Base-by-base conservation (phyloP, 2,888 invertebrate species). In the Alitta virens region DNA sequence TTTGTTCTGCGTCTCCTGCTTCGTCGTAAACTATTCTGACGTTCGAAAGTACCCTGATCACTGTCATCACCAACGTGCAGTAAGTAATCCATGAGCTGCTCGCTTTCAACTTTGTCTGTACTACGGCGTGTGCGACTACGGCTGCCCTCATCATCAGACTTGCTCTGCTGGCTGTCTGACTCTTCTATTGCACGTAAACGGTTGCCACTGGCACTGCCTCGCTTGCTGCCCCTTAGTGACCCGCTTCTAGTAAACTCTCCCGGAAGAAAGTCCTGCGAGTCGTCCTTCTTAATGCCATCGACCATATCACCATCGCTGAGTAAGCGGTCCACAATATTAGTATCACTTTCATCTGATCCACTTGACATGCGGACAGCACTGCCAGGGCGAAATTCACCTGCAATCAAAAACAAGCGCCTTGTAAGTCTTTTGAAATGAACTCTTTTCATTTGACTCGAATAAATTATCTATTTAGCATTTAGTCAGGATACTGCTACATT, bases 261-360 rank as follows among this genome's bases (percentile, higher is more conserved):
- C 21, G 18, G 38, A 9, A 9, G 16, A 33, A 21, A 16, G 9
- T 7, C 14, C 12, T 1, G 16, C 2, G 51, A 40, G 9, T 38
- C 52, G 2, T 40, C 38, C 7, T 42, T 33, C 26, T 9, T 54
- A 26, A 24, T 46, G 25, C 42, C 26, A 52, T 24, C 25, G 3
- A 3, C 16, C 24, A 24, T 7, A 1, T 18, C 54, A 2, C 46
- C 53, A 62, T 79, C 77, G 16, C 77, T 77, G 40, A 78, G 70
- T 23, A 78, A 67, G 67, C 74, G 71, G 54, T 79, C 78, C n/a
- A 79, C 75, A 53, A 78, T 78, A 52, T 63, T 60, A 24, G 57
- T 24, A 25, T 66, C 68, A 24, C 42, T 63, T 1, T 65, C 65
- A 40, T 67, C 67, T 5, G 63, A 62, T 12, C 21, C 42, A 12